These are phyloP conservation scores for Monochamus saltuarius DNA, from an alignment of 1,140 invertebrate genomes.

Conservation along the genomic window DNA sequence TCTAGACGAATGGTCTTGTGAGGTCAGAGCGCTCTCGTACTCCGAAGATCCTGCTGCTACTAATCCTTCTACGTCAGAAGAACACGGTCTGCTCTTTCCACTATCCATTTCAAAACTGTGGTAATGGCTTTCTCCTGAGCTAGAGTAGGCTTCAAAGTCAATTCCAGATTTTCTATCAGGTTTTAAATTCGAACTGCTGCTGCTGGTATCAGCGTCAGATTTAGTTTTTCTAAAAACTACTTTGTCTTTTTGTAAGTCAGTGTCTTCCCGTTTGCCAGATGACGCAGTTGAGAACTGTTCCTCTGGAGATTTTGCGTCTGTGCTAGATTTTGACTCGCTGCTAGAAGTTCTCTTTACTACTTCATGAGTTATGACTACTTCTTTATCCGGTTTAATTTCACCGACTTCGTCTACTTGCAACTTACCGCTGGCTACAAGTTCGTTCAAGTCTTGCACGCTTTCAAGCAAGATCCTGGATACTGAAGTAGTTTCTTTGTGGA, in stretches of 20 bases:
- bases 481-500: conserved; percentile 26
- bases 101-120: conserved; percentile 82
- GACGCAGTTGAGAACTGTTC: conserved; percentile 40
- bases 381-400: conserved; percentile 1
- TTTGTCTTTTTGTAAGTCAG: conserved; percentile 31
- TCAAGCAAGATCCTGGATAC: conserved; percentile 22
- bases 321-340: conserved; percentile 51
- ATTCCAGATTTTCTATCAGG: conserved; percentile 64
- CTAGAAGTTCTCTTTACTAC: conserved; percentile 44
- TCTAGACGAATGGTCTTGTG: conserved; percentile 70
- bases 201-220: conserved; percentile 46
- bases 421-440: conserved; percentile 12
- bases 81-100: conserved; percentile 74
- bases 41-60: conserved; percentile 72
- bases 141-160: conserved; percentile 75
- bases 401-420: not conserved
- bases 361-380: conserved; percentile 28
- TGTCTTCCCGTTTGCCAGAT: conserved; percentile 34
- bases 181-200: conserved; percentile 57
- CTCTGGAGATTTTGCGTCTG: conserved; percentile 51
- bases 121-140: conserved; percentile 87
- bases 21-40: conserved; percentile 84
- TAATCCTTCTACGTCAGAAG: conserved; percentile 81
- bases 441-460: conserved; percentile 17
- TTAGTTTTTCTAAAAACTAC: conserved; percentile 50